Base-by-base conservation (phyloP, 2,113 vertebrate genomes). In the Rhagologus leucostigma region DNA sequence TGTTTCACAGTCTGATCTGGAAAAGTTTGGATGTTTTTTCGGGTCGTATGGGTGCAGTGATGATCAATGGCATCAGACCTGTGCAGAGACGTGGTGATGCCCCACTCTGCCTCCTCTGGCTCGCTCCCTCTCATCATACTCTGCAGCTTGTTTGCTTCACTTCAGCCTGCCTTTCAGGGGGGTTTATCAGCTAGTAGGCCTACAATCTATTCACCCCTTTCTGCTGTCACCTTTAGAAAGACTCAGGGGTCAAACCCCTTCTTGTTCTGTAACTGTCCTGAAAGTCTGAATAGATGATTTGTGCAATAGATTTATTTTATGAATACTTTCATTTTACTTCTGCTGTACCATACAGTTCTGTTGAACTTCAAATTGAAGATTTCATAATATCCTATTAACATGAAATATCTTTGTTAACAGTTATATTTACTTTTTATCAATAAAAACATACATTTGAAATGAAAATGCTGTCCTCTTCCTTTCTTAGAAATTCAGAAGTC, bases 11-110 rank as follows among this genome's bases (percentile, higher is more conserved):
- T 41, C 35, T 67, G 30, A 26, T 84, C 62, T 65, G 35, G 27
- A 53, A 37, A 84, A 33, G 15, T 50, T 57, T 18, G 35, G 49
- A 19, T 2, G 0, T 13, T 49, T 93, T 76, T 81, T 70, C 0
- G 0, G n/a, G 32, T 49, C 0, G 0, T 23, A 2, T 8, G n/a
- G 19, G 20, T 63, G 73, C 63, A 83, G 2, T 22, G 37, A 67
- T 24, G n/a, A 49, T 64, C 21, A 5, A 0, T 57, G 44, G 20
- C 27, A 47, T 35, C 6, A 3, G 62, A 65, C 27, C 37, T 53
- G 26, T 65, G 80, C 55, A 62, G 44, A 52, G 33, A 13, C 0
- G 0, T 3, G 2, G 16, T 52, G 52, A 17, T 89, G 62, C 23
- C 44, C 33, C 0, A 1, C 47, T 86, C 60, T 59, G 52, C 33